Evolutionary conservation across 1,140 invertebrate species (phyloP).

Genomic region (Monochamus saltuarius): DNA sequence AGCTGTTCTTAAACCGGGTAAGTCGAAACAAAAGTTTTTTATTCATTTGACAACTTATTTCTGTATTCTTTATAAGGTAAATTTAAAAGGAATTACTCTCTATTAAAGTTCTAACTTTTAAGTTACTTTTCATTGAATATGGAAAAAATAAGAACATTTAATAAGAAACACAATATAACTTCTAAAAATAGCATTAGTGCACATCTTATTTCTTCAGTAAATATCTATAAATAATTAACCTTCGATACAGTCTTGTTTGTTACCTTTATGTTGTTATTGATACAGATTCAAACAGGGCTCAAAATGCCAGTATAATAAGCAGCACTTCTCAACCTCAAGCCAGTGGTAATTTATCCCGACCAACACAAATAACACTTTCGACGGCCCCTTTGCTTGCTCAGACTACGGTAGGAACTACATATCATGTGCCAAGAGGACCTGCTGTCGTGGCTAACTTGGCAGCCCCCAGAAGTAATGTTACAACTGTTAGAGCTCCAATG

Average conservation of each 20-base stretch:
- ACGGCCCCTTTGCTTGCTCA: conserved; percentile 39
- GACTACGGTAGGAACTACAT: conserved; percentile 38
- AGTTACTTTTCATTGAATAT: not conserved
- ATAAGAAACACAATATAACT: not conserved
- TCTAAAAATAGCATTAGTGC: not conserved
- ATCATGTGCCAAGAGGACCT: conserved; percentile 50
- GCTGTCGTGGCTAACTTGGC: conserved; percentile 51
- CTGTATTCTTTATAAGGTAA: not conserved
- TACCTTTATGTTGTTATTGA: conserved; percentile 14
- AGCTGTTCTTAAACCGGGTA: conserved; percentile 48
- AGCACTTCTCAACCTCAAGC: conserved; percentile 36
- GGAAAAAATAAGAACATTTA: not conserved
- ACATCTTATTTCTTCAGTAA: conserved; percentile 5
- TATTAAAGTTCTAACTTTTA: not conserved
- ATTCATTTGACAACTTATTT: not conserved
- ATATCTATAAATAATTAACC: conserved; percentile 3
- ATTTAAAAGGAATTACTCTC: not conserved
- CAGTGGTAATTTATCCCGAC: conserved; percentile 40
- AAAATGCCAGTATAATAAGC: conserved; percentile 40
- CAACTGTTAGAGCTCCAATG: conserved; percentile 43
- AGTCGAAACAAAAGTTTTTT: conserved; percentile 1
- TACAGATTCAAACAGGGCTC: conserved; percentile 38
- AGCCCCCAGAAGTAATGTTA: conserved; percentile 48
- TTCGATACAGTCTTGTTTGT: not conserved
- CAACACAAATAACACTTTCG: conserved; percentile 47